Evolutionary conservation across 1,140 invertebrate genomes (phyloP).

Genomic region (Atta colombica): DNA sequence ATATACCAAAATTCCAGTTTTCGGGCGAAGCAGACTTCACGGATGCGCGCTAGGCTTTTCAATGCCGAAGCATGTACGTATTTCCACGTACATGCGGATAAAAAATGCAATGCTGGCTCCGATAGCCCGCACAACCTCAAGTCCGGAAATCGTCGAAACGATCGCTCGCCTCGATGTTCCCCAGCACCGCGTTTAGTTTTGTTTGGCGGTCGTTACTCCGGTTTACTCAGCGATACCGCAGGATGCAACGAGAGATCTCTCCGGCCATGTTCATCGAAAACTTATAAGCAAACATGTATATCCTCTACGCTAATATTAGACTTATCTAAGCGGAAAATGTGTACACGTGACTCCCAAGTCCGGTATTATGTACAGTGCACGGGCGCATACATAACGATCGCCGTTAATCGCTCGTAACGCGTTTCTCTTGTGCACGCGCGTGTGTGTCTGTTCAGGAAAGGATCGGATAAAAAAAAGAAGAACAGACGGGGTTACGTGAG

Average conservation of each 20-base stretch:
- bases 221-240: conserved; percentile 62
- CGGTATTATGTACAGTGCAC: conserved; percentile 70
- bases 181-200: conserved; percentile 37
- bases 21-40: conserved; percentile 26
- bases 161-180: conserved; percentile 48
- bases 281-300: conserved; percentile 71
- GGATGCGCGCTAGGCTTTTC: neutral
- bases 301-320: conserved; percentile 74
- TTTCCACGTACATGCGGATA: too few relatives aligned
- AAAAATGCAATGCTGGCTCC: conserved; percentile 13
- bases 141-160: conserved; percentile 54
- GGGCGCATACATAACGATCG: conserved; percentile 22
- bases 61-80: neutral
- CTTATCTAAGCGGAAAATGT: conserved; percentile 67
- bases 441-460: neutral
- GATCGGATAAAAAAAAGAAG: conserved; percentile 12
- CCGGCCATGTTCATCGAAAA: conserved; percentile 68
- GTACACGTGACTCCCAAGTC: conserved; percentile 67
- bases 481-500: neutral
- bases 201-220: conserved; percentile 2
- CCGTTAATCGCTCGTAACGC: conserved; percentile 21
- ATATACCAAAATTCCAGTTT: neutral
- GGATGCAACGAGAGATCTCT: conserved; percentile 60
- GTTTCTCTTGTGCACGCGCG: neutral
- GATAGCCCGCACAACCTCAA: conserved; percentile 3